Percentiles rank a stretch among this genome's conserved stretches.
Evolutionary conservation across 2,113 vertebrate genomes (phyloP).

Genomic region (Pterophyllum scalare): DNA sequence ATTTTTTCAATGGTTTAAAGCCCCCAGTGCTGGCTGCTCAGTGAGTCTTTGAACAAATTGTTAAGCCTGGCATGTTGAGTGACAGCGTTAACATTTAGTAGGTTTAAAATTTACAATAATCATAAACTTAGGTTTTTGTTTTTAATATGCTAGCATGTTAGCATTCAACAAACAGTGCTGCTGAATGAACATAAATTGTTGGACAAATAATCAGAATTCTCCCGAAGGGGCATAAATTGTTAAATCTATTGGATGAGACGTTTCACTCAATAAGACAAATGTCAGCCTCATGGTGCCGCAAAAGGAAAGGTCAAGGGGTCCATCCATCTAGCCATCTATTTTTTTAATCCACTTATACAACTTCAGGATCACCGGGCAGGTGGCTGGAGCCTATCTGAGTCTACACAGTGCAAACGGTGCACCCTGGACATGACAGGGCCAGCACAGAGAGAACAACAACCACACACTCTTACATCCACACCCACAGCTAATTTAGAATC

Average conservation of each 20-base stretch:
- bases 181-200: neutral
- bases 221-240: neutral
- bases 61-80: neutral
- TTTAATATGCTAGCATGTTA: no score
- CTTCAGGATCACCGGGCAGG: neutral
- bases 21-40: neutral
- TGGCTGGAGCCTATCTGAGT: neutral
- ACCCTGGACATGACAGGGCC: neutral
- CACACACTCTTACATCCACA: neutral
- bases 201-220: neutral
- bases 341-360: neutral
- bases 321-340: neutral
- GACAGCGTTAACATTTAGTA: neutral
- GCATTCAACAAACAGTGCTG: no score
- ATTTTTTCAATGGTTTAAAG: neutral
- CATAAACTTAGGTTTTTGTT: no score
- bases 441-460: neutral
- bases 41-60: neutral
- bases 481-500: neutral
- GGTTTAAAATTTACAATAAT: neutral
- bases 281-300: neutral
- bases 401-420: neutral
- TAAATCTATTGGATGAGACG: neutral
- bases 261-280: neutral
- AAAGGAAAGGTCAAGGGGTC: neutral